phyloP scores from a whole-genome alignment of 2,797 vertebrate genomes.

The Hyperoplus lanceolatus region DNA sequence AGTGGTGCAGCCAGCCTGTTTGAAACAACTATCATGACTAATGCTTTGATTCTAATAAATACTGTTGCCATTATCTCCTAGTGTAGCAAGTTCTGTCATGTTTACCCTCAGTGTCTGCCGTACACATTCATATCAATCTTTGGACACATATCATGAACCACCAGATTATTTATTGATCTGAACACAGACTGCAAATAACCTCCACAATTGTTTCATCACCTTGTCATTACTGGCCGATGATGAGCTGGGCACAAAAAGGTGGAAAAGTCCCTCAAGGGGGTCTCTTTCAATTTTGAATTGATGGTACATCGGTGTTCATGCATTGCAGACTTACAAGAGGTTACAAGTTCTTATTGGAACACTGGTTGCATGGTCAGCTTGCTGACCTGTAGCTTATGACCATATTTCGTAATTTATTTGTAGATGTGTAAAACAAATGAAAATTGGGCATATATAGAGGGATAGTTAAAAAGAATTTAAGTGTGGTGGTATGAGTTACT shows the following conservation, averaged over 20 bases:
- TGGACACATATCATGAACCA: constrained; percentile 74
- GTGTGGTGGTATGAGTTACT: no score
- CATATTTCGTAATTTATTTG: constrained; percentile 8
- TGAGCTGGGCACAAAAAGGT: constrained; percentile 72
- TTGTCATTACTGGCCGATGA: constrained; percentile 83
- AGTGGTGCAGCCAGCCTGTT: constrained; percentile 46
- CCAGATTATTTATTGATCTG: constrained; percentile 88
- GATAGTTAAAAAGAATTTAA: no score
- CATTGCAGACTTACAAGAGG: constrained; percentile 57
- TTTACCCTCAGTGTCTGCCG: constrained; percentile 53
- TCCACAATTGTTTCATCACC: constrained; percentile 84
- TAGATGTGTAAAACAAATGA: constrained; percentile 23
- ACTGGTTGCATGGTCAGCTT: constrained; percentile 53
- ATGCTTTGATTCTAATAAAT: constrained; percentile 55
- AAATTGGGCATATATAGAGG: neutral
- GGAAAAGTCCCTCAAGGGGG: constrained; percentile 72
- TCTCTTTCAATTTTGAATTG: constrained; percentile 74
- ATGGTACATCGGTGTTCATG: constrained; percentile 75
- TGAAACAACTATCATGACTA: constrained; percentile 56
- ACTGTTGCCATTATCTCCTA: constrained; percentile 37
- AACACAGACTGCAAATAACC: constrained; percentile 83
- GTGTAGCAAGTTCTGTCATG: constrained; percentile 36
- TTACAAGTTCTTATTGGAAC: constrained; percentile 58
- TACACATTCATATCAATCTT: constrained; percentile 58
- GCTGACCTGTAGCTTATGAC: constrained; percentile 47